Percentiles rank a stretch among this genome's conserved stretches.
These are phyloP conservation scores for Parambassis ranga DNA, from an alignment of 2,797 vertebrate species.

Conservation along the genomic window DNA sequence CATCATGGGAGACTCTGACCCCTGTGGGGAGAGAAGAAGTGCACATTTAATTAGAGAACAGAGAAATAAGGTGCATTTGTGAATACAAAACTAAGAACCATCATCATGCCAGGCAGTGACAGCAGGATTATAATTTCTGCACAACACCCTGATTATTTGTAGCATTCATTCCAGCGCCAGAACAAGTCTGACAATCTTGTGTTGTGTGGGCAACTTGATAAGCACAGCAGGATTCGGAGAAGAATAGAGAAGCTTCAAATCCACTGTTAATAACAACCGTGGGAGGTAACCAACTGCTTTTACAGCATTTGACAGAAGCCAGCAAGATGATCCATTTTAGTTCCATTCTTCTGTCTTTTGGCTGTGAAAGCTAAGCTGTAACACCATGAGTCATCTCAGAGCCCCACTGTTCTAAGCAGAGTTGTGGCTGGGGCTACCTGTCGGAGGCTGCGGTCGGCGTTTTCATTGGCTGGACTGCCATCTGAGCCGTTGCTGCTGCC, in stretches of 20 bases:
- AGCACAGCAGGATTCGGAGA: constrained; percentile 21
- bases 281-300: constrained; percentile 47
- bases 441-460: constrained; percentile 89
- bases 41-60: background rate
- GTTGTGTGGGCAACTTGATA: constrained; percentile 34
- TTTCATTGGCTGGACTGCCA: constrained; percentile 95
- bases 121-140: constrained; percentile 20
- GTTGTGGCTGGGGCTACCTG: constrained; percentile 81
- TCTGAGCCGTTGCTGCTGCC: constrained; percentile 99
- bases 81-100: background rate
- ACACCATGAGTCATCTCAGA: constrained; percentile 22
- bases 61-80: background rate
- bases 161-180: constrained; percentile 23
- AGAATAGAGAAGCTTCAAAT: constrained; percentile 35
- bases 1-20: constrained; percentile 98
- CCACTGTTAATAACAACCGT: constrained; percentile 37
- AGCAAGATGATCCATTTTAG: constrained; percentile 27
- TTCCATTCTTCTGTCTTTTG: constrained; percentile 20
- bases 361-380: constrained; percentile 4
- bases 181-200: constrained; percentile 8
- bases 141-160: constrained; percentile 5
- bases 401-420: background rate
- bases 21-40: constrained; percentile 71
- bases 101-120: background rate
- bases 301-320: constrained; percentile 28